A percentile compares a stretch with the other conserved stretches of the same genome.
These are phyloP conservation scores for Caerostris extrusa DNA, from an alignment of 1,140 invertebrate genomes.

Conservation along the genomic window DNA sequence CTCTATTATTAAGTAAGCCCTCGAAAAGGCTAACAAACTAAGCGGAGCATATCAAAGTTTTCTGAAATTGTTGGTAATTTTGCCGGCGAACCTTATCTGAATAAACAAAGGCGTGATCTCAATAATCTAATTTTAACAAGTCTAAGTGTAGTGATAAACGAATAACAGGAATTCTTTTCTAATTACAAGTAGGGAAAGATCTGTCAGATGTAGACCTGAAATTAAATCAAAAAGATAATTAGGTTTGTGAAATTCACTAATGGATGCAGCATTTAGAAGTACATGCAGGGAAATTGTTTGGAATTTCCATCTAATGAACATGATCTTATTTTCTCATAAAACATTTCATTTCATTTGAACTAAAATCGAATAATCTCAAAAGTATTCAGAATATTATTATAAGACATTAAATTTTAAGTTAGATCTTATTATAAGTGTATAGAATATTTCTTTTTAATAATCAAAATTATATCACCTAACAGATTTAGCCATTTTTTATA, in stretches of 20 bases:
- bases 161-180: slow-evolving; percentile 6
- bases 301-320: background rate
- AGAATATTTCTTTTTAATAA: too few relatives aligned
- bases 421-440: too few relatives aligned
- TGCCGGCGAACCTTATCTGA: background rate
- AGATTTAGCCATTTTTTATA: too few relatives aligned
- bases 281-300: too few relatives aligned
- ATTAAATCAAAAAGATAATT: slow-evolving; percentile 33
- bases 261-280: background rate
- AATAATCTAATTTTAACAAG: background rate
- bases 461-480: too few relatives aligned
- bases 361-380: too few relatives aligned
- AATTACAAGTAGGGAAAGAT: background rate
- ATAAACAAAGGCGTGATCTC: background rate
- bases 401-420: too few relatives aligned
- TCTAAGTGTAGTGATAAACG: background rate
- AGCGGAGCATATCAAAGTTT: background rate
- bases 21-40: background rate
- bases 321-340: background rate
- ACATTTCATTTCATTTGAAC: too few relatives aligned
- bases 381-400: too few relatives aligned
- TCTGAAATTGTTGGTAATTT: background rate
- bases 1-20: background rate
- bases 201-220: background rate
- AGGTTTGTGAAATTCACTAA: background rate